Base-by-base conservation (phyloP, 2,797 vertebrate species). In the Semotilus atromaculatus region DNA sequence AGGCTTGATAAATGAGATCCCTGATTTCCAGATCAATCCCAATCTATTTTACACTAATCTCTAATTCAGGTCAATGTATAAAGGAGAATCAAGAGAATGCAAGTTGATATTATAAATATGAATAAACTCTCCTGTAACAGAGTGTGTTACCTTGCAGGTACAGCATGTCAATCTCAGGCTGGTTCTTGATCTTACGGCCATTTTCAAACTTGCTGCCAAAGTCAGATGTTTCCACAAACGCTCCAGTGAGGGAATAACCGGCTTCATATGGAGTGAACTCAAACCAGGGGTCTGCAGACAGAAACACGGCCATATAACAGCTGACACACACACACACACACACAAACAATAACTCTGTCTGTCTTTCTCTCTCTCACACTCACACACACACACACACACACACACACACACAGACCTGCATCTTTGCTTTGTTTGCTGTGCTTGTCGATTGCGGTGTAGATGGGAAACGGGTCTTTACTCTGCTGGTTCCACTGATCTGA, bases 191-290 rank as follows among this genome's bases (percentile, higher is more conserved):
- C 0, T 45, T 45, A 45, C 45, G 1, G 45, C 45, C 45, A 45
- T 45, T 45, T 45, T 45, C 1, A 45, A 45, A 45, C 45, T 45
- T 16, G 14, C 45, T 45, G 45, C 45, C 45, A 16, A 45, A 45
- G 13, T 0, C 4, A 13, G 45, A 45, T 1, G 45, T 45, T 16
- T 45, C 13, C 40, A 81, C 60, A 81, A 85, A 85, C 4, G 79
- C 84, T 7, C 84, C 53, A 23, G 6, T 68, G 70, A 86, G 60
- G 10, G 85, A 83, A 29, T 86, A 85, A 1, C 84, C 84, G 10
- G 68, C 77, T 13, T 81, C 84, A 68, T 85, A 4, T 16, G 78
- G 70, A 26, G 86, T 81, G 66, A 84, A 29, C 70, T 86, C 86
- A 23, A 86, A 80, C 34, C 58, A 60, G 11, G 58, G 58, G 11